phyloP scores from a whole-genome alignment of 2,888 invertebrate genomes.

The Drosophila vallismaia region DNA sequence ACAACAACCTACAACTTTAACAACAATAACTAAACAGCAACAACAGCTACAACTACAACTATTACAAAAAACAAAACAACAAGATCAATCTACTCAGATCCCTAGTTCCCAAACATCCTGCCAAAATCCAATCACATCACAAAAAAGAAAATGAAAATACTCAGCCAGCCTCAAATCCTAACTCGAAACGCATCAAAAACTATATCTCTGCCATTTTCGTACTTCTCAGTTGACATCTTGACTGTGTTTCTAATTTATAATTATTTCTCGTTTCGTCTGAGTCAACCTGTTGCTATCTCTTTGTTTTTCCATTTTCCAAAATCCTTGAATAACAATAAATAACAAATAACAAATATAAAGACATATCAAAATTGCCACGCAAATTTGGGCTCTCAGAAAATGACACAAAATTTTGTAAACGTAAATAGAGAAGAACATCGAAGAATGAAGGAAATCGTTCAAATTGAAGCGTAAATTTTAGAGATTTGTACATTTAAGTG shows the following conservation, averaged over 20 bases:
- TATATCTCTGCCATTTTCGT: slow-evolving; percentile 35
- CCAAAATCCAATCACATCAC: slow-evolving; percentile 42
- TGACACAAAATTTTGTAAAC: slow-evolving; percentile 39
- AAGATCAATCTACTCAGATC: slow-evolving; percentile 68
- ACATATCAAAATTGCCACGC: slow-evolving; percentile 29
- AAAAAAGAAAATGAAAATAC: slow-evolving; percentile 54
- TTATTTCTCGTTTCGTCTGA: slow-evolving; percentile 29
- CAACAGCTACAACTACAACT: slow-evolving; percentile 38
- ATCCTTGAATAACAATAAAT: slow-evolving; percentile 18
- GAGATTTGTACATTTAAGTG: slow-evolving; percentile 83
- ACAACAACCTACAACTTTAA: slow-evolving; percentile 54
- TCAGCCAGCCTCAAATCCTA: slow-evolving; percentile 49
- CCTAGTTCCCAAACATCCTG: slow-evolving; percentile 50
- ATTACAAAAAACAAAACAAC: slow-evolving; percentile 45
- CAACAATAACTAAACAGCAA: slow-evolving; percentile 46
- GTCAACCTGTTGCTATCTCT: slow-evolving; percentile 57
- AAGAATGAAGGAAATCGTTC: slow-evolving; percentile 69
- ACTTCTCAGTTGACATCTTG: slow-evolving; percentile 32
- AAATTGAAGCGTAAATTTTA: slow-evolving; percentile 69
- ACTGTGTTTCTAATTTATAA: slow-evolving; percentile 42
- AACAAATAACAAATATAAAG: slow-evolving; percentile 21
- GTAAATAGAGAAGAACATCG: slow-evolving; percentile 60
- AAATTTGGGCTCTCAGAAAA: slow-evolving; percentile 28
- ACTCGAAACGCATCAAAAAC: slow-evolving; percentile 44
- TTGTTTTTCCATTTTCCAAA: slow-evolving; percentile 46